These are phyloP conservation scores for Acrossocheilus fasciatus DNA, from an alignment of 2,797 vertebrate species.

Conservation along the genomic window DNA sequence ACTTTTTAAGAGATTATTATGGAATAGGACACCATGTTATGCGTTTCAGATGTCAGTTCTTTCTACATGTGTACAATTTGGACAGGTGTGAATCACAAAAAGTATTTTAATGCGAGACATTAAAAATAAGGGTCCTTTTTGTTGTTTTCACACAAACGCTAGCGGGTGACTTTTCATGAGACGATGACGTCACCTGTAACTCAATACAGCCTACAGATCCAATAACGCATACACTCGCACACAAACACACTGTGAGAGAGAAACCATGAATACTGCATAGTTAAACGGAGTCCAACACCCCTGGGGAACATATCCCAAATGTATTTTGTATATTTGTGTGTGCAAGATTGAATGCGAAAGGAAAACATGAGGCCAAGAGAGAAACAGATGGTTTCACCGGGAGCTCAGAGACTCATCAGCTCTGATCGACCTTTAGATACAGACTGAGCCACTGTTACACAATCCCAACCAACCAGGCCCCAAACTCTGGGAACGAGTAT, in stretches of 20 bases:
- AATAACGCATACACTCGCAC: conserved; percentile 30
- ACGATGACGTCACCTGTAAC: conserved; percentile 31
- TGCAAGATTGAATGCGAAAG: conserved; percentile 56
- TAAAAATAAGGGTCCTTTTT: background rate
- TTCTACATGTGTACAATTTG: background rate
- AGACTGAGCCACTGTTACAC: background rate
- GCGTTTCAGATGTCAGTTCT: background rate
- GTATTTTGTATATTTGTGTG: conserved; percentile 64
- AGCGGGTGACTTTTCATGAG: conserved; percentile 6
- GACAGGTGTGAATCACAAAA: background rate
- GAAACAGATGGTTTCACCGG: conserved; percentile 7
- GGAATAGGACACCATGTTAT: background rate
- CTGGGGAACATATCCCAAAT: conserved; percentile 8
- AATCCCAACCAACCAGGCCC: conserved; percentile 12
- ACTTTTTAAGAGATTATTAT: background rate
- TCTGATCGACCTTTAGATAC: conserved; percentile 28
- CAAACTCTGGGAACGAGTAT: background rate
- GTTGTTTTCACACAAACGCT: conserved; percentile 28
- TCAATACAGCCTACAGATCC: conserved; percentile 48
- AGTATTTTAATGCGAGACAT: background rate
- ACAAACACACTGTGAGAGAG: conserved; percentile 8
- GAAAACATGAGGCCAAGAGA: conserved; percentile 27
- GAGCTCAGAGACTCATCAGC: conserved; percentile 23
- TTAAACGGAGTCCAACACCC: conserved; percentile 1
- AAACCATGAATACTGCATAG: conserved; percentile 38